Conservation (phyloP, 2,888 invertebrate species). For the Dendrolimus pini region DNA sequence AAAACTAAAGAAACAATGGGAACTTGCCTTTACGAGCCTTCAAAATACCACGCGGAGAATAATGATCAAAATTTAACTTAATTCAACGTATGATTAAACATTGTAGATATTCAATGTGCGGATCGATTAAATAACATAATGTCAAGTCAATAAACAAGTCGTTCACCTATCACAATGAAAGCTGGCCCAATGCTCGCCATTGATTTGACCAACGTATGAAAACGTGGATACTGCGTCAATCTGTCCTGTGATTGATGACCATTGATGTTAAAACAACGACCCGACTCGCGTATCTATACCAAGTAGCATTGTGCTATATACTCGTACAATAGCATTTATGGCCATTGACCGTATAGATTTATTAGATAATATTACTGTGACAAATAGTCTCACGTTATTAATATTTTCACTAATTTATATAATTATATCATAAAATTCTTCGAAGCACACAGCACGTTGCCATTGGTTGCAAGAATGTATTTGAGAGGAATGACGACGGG, state of each 20-base stretch:
- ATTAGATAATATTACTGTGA: no score
- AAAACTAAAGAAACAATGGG: no score
- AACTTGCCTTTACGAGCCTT: no score
- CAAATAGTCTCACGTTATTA: no score
- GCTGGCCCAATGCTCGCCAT: slow-evolving; percentile 30
- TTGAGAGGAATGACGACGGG: no score
- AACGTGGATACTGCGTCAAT: slow-evolving; percentile 13
- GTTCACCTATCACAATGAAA: slow-evolving; percentile 48
- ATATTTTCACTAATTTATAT: no score
- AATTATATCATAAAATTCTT: no score
- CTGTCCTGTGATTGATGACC: slow-evolving; percentile 28
- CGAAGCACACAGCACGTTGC: no score
- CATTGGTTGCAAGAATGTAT: no score
- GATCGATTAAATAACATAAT: slow-evolving; percentile 50
- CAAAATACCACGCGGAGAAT: neutral
- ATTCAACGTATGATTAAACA: slow-evolving; percentile 9
- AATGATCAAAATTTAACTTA: slow-evolving; percentile 17
- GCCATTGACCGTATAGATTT: no score
- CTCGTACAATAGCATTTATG: no score
- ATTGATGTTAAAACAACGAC: slow-evolving; percentile 21
- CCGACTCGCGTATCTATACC: slow-evolving; percentile 1
- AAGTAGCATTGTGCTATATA: no score
- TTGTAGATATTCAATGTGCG: slow-evolving; percentile 5
- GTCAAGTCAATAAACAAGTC: slow-evolving; percentile 60
- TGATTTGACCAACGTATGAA: slow-evolving; percentile 24